Base-by-base conservation (phyloP, 1,140 invertebrate genomes). In the Phymastichus coffea region DNA sequence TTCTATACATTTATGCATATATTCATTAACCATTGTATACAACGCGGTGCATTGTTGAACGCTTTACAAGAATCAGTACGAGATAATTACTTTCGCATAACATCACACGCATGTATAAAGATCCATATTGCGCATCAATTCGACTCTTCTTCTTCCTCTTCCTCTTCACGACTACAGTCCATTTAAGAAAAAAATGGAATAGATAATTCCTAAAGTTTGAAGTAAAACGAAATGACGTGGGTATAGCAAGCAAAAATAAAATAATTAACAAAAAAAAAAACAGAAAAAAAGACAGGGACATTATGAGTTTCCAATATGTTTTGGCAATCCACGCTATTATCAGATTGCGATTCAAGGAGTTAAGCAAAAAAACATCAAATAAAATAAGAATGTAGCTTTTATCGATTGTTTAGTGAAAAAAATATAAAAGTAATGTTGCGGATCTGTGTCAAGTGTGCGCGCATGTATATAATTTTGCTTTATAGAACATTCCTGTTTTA, bases 131-230 rank as follows among this genome's bases (percentile, higher is more conserved):
- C 41, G 53, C 26, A 19, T n/a, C 49, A 38, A 53, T 40, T 47
- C 23, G 46, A 48, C 26, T 48, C 48, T 61, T 61, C 35, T 60
- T 55, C 37, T 25, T 54, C 51, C 35, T 61, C 43, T 61, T 61
- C 44, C 51, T 55, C 51, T 61, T 61, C 51, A 35, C 15, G 35
- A 30, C 1, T 54, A 55, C 46, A 48, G 35, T 54, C 44, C 37
- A 61, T 14, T 33, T 47, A 20, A 33, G 4, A 44, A 33, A 30
- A 59, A n/a, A 52, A 2, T 28, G 20, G 10, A 8, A 33, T 33
- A 19, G 30, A 22, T 35, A 56, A 44, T 44, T 44, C 25, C 8
- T 48, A 44, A 25, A 6, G 14, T 15, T 17, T n/a, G 37, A 9
- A 14, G 15, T 15, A 30, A 37, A 30, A 35, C n/a, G 37, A 17